Evolutionary conservation across 1,140 invertebrate species (phyloP).

Genomic region (Aradophagus sp.): DNA sequence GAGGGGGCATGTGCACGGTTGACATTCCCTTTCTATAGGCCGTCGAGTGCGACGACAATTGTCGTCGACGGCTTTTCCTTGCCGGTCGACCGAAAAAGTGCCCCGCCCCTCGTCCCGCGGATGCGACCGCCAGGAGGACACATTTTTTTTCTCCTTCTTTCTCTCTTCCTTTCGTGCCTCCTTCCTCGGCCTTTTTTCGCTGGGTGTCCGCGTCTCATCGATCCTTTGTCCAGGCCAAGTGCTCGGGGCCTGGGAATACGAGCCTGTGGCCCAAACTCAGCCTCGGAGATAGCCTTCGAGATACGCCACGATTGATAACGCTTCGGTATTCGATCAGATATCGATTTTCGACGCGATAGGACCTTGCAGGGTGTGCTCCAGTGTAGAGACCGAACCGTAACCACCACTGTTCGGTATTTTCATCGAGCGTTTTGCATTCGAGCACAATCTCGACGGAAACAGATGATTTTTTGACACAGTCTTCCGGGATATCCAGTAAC

Average conservation of each 20-base stretch:
- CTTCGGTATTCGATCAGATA: conserved; percentile 8
- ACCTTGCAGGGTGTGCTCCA: background rate
- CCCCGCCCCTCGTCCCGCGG: conserved; percentile 24
- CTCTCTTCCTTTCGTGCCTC: too few relatives aligned
- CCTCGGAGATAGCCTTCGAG: background rate
- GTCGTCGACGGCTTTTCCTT: conserved; percentile 49
- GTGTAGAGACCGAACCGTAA: too few relatives aligned
- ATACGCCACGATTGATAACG: conserved; percentile 16
- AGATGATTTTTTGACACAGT: too few relatives aligned
- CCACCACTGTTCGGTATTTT: too few relatives aligned
- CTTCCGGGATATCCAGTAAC: too few relatives aligned
- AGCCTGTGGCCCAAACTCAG: conserved; percentile 6
- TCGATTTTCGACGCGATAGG: conserved; percentile 8
- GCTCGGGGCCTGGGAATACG: conserved; percentile 36
- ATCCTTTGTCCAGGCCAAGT: conserved; percentile 33
- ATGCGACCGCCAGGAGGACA: conserved; percentile 30
- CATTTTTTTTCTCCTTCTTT: too few relatives aligned
- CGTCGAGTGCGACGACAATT: conserved; percentile 52
- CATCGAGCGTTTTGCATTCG: too few relatives aligned
- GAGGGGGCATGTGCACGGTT: conserved; percentile 60
- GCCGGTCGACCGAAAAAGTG: conserved; percentile 26
- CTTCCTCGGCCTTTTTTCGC: conserved; percentile 44
- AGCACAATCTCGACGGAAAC: too few relatives aligned
- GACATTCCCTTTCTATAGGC: conserved; percentile 59
- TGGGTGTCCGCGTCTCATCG: conserved; percentile 37